Percentiles rank a stretch among this genome's conserved stretches.
Conservation (phyloP, 1,140 invertebrate genomes). For the Coelopa frigida region DNA sequence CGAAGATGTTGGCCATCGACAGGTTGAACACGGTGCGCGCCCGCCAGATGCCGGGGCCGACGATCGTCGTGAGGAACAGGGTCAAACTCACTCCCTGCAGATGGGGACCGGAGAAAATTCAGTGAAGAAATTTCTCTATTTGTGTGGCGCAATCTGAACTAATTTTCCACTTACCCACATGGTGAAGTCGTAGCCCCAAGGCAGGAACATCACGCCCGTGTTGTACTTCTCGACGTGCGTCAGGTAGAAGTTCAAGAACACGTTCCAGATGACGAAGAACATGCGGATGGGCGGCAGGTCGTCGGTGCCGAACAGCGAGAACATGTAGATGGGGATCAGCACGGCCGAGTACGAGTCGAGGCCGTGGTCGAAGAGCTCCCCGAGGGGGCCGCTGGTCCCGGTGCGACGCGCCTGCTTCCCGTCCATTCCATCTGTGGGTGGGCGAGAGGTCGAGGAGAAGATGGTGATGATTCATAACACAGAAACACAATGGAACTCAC, state of each 20-base stretch:
- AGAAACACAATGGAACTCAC: constrained; percentile 49
- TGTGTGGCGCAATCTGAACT: neutral
- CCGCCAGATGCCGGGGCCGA: constrained; percentile 75
- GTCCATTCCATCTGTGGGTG: constrained; percentile 87
- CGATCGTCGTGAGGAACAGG: constrained; percentile 51
- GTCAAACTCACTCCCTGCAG: constrained; percentile 49
- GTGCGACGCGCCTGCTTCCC: constrained; percentile 97
- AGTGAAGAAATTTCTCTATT: neutral
- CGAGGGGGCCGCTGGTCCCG: constrained; percentile 83
- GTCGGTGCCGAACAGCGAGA: constrained; percentile 80
- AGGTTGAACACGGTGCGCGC: constrained; percentile 61
- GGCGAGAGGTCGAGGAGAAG: neutral
- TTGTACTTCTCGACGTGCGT: constrained; percentile 99
- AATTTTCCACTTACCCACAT: constrained; percentile 55
- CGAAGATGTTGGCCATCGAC: constrained; percentile 68
- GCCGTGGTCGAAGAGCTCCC: constrained; percentile 98
- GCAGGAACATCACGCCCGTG: constrained; percentile 90
- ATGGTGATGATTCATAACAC: neutral
- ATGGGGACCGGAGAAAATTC: neutral
- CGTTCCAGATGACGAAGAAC: constrained; percentile 83
- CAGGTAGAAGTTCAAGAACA: constrained; percentile 87
- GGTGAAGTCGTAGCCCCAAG: constrained; percentile 95
- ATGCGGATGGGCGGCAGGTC: constrained; percentile 62
- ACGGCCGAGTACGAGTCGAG: constrained; percentile 93
- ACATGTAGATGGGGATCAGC: constrained; percentile 85